Base-by-base conservation (phyloP, 2,888 invertebrate genomes). In the Luperina testacea region DNA sequence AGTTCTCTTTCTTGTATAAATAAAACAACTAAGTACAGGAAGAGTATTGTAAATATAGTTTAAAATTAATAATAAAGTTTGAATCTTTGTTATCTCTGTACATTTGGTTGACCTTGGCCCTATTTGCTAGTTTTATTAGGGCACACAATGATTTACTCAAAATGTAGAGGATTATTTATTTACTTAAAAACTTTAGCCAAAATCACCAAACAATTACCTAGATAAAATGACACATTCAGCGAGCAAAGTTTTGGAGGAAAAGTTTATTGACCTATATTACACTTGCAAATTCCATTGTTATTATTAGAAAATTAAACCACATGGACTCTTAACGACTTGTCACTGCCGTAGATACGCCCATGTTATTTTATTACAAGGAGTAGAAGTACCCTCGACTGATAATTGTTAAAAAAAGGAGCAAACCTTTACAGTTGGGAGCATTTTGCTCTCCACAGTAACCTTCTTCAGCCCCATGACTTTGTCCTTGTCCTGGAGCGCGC, bases 391-490 rank as follows among this genome's bases (percentile, higher is more conserved):
- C 93, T 91, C 93, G 87, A 75, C 45, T 70, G 45, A 78, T 61
- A 77, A 74, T 73, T 78, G 53, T 80, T 75, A 80, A 78, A 81
- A 80, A 87, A 79, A 59, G 13, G 69, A 82, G 72, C 87, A 71
- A 90, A 97, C 97, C 96, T 97, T 97, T 53, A 96, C 89, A 88
- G 93, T 92, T 83, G 97, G 96, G 32, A 97, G 95, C 92, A 95
- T 92, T 95, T 97, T 97, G 83, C 93, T 94, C 90, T 96, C 97
- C 86, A 96, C 95, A 64, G 96, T 97, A 83, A 97, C 97, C 94
- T 96, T 97, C 90, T 96, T 97, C 68, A 95, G 90, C 75, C 92
- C 92, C 91, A 94, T 92, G 74, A 76, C 75, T 90, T 96, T 96
- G 80, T 95, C 94, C 81, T 96, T 95, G 72, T 96, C 95, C 80